phyloP scores from a whole-genome alignment of 2,888 invertebrate species.

The Apodemia mormo region DNA sequence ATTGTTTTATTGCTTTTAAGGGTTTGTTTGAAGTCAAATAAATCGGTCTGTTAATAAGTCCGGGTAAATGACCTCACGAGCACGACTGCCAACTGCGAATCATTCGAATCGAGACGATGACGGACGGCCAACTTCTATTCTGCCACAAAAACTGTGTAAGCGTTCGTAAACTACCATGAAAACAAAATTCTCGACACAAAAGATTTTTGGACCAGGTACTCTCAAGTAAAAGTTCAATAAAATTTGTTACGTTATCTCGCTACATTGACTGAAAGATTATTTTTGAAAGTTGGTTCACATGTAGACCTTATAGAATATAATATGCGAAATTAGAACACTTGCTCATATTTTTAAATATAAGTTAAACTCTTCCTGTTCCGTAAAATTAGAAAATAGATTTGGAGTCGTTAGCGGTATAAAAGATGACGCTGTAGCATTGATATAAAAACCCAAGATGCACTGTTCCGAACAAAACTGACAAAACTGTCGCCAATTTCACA shows the following conservation, averaged over 20 bases:
- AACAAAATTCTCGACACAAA: conserved; percentile 10
- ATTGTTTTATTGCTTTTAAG: no score
- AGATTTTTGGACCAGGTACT: neutral
- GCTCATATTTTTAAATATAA: no score
- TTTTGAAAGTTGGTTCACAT: neutral
- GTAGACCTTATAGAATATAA: no score
- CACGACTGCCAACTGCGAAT: conserved; percentile 66
- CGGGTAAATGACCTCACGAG: conserved; percentile 69
- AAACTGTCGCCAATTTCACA: no score
- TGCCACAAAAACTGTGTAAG: conserved; percentile 23
- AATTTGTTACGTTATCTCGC: neutral
- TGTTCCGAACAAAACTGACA: no score
- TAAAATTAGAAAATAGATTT: no score
- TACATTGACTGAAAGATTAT: neutral
- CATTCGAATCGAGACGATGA: conserved; percentile 59
- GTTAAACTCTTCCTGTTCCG: no score
- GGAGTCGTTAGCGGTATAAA: no score
- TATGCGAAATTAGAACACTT: no score
- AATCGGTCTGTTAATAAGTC: conserved; percentile 64
- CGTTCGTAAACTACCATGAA: conserved; percentile 21
- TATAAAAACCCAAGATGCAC: no score
- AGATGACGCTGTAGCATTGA: no score
- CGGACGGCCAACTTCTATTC: conserved; percentile 48
- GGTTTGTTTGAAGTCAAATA: neutral
- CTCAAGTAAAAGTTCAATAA: neutral